Conservation (phyloP, 2,113 vertebrate species). For the Pachyramphus minor region DNA sequence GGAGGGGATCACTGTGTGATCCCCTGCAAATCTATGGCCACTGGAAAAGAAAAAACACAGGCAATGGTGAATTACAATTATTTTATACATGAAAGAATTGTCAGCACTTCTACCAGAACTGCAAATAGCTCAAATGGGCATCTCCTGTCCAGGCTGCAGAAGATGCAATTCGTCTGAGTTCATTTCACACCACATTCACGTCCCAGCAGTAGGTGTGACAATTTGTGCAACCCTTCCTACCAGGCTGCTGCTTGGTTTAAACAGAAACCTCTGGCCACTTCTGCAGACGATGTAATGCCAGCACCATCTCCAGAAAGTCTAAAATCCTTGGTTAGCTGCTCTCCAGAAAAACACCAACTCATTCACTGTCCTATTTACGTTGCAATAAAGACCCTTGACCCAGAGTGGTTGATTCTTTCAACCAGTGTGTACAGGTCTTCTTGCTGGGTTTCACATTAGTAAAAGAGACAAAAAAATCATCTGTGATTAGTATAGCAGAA, state of each 20-base stretch:
- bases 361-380: not conserved
- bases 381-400: not conserved
- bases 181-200: accelerated
- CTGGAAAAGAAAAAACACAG: not conserved
- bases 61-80: not conserved
- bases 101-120: not conserved
- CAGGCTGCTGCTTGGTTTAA: not conserved
- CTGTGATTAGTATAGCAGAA: not conserved
- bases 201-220: not conserved
- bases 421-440: not conserved
- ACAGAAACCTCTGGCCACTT: not conserved
- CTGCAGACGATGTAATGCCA: not conserved
- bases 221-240: accelerated
- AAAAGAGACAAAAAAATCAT: not conserved
- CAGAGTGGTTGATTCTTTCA: not conserved
- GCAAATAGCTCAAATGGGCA: accelerated
- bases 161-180: accelerated
- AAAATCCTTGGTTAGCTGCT: not conserved
- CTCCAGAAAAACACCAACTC: not conserved
- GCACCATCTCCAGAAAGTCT: not conserved
- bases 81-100: not conserved
- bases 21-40: not conserved
- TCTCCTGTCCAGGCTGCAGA: not conserved
- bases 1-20: not conserved
- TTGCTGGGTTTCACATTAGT: not conserved